These are phyloP conservation scores for Tetraneura akinire DNA, from an alignment of 1,140 invertebrate genomes.

Conservation along the genomic window DNA sequence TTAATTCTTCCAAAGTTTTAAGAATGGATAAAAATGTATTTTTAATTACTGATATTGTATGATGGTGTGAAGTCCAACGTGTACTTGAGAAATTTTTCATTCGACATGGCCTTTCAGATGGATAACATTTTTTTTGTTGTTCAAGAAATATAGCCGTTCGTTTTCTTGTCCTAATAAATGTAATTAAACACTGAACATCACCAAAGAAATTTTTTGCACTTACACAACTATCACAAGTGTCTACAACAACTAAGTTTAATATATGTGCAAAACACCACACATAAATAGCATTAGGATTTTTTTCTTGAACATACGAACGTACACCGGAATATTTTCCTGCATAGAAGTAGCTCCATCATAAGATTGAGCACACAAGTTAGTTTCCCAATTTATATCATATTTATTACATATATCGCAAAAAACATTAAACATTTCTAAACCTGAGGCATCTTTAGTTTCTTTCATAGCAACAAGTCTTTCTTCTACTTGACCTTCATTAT, in stretches of 20 bases:
- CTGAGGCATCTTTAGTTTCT: slow-evolving; percentile 47
- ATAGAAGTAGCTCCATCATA: not conserved
- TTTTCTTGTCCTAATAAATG: slow-evolving; percentile 5
- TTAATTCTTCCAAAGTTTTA: too few relatives aligned
- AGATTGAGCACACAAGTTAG: not conserved
- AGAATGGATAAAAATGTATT: too few relatives aligned
- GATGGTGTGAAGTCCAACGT: not conserved
- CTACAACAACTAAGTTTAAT: not conserved
- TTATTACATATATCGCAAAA: not conserved
- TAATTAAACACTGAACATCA: not conserved
- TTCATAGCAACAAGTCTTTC: slow-evolving; percentile 51
- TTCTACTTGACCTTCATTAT: slow-evolving; percentile 18
- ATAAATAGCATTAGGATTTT: not conserved
- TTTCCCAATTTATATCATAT: slow-evolving; percentile 17
- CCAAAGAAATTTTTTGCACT: slow-evolving; percentile 8
- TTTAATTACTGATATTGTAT: not conserved
- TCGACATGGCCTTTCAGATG: not conserved
- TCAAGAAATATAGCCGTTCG: not conserved
- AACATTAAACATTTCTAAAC: slow-evolving; percentile 49
- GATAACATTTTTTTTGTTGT: slow-evolving; percentile 5
- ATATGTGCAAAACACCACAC: not conserved
- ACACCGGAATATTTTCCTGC: not conserved
- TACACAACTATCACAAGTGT: not conserved
- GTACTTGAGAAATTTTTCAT: not conserved
- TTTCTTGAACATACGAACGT: slow-evolving; percentile 1